Base-by-base conservation (phyloP, 2,797 vertebrate species). In the Limosa lapponica region DNA sequence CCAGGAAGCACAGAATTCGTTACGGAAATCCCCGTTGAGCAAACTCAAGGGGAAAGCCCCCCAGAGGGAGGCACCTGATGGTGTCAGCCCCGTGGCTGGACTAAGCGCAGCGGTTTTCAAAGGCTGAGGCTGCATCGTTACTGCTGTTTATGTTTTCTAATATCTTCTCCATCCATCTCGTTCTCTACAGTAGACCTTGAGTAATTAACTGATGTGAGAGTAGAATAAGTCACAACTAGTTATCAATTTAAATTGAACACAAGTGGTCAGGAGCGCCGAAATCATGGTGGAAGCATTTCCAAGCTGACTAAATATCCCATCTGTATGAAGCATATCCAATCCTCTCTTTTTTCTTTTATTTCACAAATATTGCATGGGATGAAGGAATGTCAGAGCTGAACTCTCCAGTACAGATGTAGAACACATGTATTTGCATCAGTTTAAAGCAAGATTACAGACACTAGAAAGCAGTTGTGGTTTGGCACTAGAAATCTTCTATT, bases 341-440 rank as follows among this genome's bases (percentile, higher is more conserved):
- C 58, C 66, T 93, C 90, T 83, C 82, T 95, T 96, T 93, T 64
- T 72, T 78, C 90, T 97, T 97, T 96, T 93, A 95, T 97, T 97
- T 97, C 93, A 96, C 87, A 98, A 97, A 97, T 97, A 96, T 52
- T 95, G 90, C 96, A 97, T 13, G 87, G 95, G 90, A 97, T 36
- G 79, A 97, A 97, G 94, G 97, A 98, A 98, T 96, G 96, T 96
- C 90, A 94, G 92, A 80, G 93, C 94, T 92, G 73, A 97, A 80
- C 80, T 94, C 92, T 96, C 82, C 73, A 89, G 64, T 82, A 87
- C 96, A 98, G 96, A 98, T 97, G 97, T 39, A 95, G 94, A 98
- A 97, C 98, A 98, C 88, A 96, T 98, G 97, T 91, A 94, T 93
- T 90, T 89, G 48, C 80, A 94, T 83, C 66, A 89, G 95, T 96